These are phyloP conservation scores for Rhimphoctona megacephalus DNA, from an alignment of 2,888 invertebrate species.

Conservation along the genomic window DNA sequence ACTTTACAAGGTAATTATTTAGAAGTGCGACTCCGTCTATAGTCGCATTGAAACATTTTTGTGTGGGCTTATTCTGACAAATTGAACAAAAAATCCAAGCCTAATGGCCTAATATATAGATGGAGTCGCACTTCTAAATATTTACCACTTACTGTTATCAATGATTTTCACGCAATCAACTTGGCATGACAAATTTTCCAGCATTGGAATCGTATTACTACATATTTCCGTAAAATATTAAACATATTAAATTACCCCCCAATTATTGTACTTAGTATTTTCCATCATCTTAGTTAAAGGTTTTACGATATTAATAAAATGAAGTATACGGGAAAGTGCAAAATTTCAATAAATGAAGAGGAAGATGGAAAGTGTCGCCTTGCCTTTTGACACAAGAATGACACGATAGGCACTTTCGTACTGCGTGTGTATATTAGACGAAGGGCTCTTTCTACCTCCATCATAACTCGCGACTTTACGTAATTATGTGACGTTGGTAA, in stretches of 20 bases:
- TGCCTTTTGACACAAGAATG: constrained; percentile 35
- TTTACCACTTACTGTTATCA: background rate
- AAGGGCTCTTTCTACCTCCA: constrained; percentile 36
- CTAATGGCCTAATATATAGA: background rate
- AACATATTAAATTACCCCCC: background rate
- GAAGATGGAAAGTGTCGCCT: background rate
- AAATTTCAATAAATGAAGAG: constrained; percentile 16
- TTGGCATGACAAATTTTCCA: too few species aligned
- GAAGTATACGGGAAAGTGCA: background rate
- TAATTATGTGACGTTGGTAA: constrained; percentile 63
- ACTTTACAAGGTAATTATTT: too few species aligned
- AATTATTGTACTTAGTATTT: background rate
- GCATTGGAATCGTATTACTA: too few species aligned
- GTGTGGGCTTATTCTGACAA: background rate
- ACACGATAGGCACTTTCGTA: constrained; percentile 33
- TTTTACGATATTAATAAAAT: background rate
- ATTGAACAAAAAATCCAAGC: background rate
- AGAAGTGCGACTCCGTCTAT: too few species aligned
- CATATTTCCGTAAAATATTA: too few species aligned
- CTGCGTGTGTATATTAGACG: constrained; percentile 9
- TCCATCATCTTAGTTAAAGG: background rate
- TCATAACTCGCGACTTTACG: constrained; percentile 48
- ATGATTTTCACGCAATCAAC: background rate
- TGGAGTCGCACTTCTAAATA: background rate
- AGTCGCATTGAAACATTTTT: background rate